Evolutionary conservation across 2,888 invertebrate genomes (phyloP), one percentile per base, ranked within the genome.

Genomic region (Lasius fuliginosus): DNA sequence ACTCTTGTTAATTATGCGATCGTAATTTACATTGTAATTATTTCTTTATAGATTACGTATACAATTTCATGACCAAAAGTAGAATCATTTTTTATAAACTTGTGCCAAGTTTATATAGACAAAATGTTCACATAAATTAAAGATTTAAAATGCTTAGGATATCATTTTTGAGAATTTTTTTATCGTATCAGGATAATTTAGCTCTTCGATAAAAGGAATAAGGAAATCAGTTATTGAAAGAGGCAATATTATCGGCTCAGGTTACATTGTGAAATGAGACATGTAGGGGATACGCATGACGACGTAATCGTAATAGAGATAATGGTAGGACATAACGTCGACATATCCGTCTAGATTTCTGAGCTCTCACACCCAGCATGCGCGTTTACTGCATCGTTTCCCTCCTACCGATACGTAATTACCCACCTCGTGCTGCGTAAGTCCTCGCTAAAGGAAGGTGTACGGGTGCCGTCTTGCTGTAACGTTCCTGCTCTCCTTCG

Each of bases 311-410:
- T 12, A 42, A 69, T 30, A 23, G 40, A 67, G 18, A 23, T 71
- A 58, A 79, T 46, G 73, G 12, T 58, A 42, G 23, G 36, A 60
- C 33, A 23, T 79, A 79, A 79, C 58, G 33, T 40, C 27, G 27
- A 76, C 49, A 79, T 71, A 79, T 71, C 69, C 49, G 73, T 71
- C 58, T 79, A 82, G 85, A 83, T 85, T 60, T 49, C 71, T 56
- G 67, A 73, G 56, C 58, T 49, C 58, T 58, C 65, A n/a, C 36
- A 65, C 15, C 53, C 56, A 11, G 74, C 60, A 64, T 42, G 67
- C 67, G 46, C 86, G 74, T 91, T 90, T 90, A 89, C 88, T 82
- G 86, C 85, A 82, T 83, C 88, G 85, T 89, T 89, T 88, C 82
- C 76, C 84, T 60, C n/a, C 58, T 77, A 42, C 84, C 84, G 77